A percentile compares a stretch with the other conserved stretches of the same genome.
Evolutionary conservation across 2,888 invertebrate species (phyloP).

Genomic region (Nemapogon koenigi): DNA sequence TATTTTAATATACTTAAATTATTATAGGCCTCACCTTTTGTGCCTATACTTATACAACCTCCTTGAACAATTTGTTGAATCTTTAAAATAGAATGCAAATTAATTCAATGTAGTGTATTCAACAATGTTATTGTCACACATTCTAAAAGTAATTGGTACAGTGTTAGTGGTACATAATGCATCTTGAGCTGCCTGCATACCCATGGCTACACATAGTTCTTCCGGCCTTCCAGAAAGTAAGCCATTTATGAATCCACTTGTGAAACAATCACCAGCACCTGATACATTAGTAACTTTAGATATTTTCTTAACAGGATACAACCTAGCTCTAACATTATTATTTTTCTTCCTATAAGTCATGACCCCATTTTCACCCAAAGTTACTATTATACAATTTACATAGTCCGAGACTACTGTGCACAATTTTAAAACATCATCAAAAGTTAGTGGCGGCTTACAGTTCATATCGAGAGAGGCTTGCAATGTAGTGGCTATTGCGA

Average conservation of each 20-base stretch:
- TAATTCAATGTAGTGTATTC: neutral
- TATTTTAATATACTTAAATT: too few species aligned
- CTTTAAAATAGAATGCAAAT: too few species aligned
- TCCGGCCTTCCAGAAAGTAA: conserved; percentile 62
- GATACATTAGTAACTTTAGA: conserved; percentile 72
- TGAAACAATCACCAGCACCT: conserved; percentile 84
- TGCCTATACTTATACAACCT: too few species aligned
- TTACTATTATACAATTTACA: conserved; percentile 67
- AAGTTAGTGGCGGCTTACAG: conserved; percentile 25
- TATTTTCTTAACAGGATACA: conserved; percentile 44
- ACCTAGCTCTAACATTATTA: conserved; percentile 19
- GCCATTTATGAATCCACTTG: conserved; percentile 72
- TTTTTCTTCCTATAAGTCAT: conserved; percentile 40
- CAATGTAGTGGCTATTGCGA: conserved; percentile 64
- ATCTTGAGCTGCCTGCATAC: conserved; percentile 66
- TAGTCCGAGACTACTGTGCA: conserved; percentile 41
- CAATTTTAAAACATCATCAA: conserved; percentile 30
- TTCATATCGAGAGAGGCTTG: conserved; percentile 20
- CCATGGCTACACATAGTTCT: conserved; percentile 65
- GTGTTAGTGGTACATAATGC: conserved; percentile 66
- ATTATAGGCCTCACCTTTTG: too few species aligned
- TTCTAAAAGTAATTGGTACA: conserved; percentile 40
- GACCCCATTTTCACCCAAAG: conserved; percentile 68
- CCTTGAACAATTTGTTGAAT: too few species aligned
- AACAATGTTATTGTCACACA: neutral